Conservation (phyloP, 2,113 vertebrate genomes). For the Blennius ocellaris region DNA sequence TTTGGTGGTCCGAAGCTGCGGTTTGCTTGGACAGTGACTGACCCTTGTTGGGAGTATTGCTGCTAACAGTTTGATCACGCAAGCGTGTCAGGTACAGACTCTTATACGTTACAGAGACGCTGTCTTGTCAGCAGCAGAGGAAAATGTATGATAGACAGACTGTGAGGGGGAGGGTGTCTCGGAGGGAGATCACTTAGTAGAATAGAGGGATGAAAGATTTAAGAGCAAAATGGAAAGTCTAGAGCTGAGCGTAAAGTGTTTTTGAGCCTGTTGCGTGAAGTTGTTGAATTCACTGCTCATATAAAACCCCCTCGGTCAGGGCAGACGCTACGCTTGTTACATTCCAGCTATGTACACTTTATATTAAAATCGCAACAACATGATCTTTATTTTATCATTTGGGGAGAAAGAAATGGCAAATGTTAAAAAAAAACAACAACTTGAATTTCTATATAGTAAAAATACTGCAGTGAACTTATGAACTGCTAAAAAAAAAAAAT, state of each 20-base stretch:
- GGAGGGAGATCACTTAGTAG: constrained; percentile 9
- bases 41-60: constrained; percentile 55
- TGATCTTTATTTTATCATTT: constrained; percentile 20
- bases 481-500: background rate
- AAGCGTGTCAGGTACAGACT: constrained; percentile 42
- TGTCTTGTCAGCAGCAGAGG: constrained; percentile 56
- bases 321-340: constrained; percentile 35
- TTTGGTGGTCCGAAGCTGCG: constrained; percentile 54
- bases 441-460: constrained; percentile 24
- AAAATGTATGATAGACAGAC: constrained; percentile 56
- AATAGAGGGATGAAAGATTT: constrained; percentile 61
- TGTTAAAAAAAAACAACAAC: background rate
- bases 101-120: constrained; percentile 61
- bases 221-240: constrained; percentile 49
- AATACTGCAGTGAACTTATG: constrained; percentile 34
- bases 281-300: constrained; percentile 58
- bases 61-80: constrained; percentile 54
- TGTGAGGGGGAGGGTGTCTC: constrained; percentile 16
- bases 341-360: background rate
- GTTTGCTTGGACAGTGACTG: constrained; percentile 51
- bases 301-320: constrained; percentile 42
- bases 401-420: background rate
- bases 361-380: constrained; percentile 14
- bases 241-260: constrained; percentile 25
- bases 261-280: constrained; percentile 17